Percentiles rank a stretch among this genome's conserved stretches.
phyloP scores from a whole-genome alignment of 2,888 invertebrate genomes.

The Drosophila seclusa region DNA sequence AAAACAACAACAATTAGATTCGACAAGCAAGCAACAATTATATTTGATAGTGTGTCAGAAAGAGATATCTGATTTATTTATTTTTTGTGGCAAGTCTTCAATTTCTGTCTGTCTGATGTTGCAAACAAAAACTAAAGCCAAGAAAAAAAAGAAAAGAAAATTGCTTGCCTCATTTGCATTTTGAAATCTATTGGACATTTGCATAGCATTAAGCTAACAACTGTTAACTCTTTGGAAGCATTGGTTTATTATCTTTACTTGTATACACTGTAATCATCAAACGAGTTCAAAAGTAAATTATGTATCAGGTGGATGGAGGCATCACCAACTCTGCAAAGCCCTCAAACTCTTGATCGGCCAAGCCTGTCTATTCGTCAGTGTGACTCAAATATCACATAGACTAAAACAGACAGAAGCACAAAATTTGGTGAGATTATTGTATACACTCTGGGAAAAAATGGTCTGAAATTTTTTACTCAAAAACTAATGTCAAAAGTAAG shows the following conservation, averaged over 20 bases:
- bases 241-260: background rate
- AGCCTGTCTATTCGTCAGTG: background rate
- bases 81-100: background rate
- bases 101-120: conserved; percentile 1
- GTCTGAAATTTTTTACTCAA: too few species aligned
- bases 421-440: background rate
- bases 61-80: background rate
- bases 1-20: conserved; percentile 42
- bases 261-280: conserved; percentile 1
- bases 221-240: conserved; percentile 18
- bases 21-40: conserved; percentile 6
- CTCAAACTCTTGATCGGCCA: background rate
- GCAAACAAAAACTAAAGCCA: background rate
- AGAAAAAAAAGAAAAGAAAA: background rate
- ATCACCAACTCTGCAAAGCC: background rate
- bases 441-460: background rate
- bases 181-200: conserved; percentile 14
- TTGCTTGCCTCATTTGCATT: conserved; percentile 31
- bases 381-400: background rate
- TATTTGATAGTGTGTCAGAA: background rate
- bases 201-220: conserved; percentile 11
- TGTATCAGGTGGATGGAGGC: background rate
- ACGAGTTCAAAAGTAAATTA: background rate
- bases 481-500: background rate
- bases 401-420: background rate